Evolutionary conservation across 2,797 vertebrate genomes (phyloP).

Genomic region (Monodelphis domestica): DNA sequence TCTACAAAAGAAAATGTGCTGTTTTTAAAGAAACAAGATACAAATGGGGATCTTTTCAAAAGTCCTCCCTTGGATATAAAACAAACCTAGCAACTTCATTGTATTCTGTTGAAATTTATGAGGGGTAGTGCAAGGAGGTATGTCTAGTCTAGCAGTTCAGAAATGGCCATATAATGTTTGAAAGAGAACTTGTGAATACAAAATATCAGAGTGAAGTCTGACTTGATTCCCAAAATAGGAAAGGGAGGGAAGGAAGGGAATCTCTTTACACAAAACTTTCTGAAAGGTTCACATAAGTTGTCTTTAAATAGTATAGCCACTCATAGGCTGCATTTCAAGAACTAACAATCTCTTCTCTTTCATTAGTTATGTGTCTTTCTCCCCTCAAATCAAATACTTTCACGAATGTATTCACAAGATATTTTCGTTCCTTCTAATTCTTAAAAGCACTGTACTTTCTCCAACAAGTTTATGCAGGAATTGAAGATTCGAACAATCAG

Average conservation of each 20-base stretch:
- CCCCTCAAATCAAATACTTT: not conserved
- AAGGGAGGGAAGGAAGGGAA: not conserved
- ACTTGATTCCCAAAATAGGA: not conserved
- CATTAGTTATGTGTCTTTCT: constrained; percentile 45
- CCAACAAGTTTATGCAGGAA: constrained; percentile 41
- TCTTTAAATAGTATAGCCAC: constrained; percentile 43
- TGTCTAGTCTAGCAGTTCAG: constrained; percentile 1
- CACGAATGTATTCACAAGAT: not conserved
- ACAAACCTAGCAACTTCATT: constrained; percentile 15
- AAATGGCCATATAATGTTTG: not conserved
- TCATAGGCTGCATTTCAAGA: constrained; percentile 48
- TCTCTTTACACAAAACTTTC: constrained; percentile 76
- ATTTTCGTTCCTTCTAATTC: constrained; percentile 26
- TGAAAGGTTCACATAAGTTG: not conserved
- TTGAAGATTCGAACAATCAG: constrained; percentile 52
- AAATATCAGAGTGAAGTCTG: not conserved
- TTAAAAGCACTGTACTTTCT: constrained; percentile 53
- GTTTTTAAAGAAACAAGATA: constrained; percentile 32
- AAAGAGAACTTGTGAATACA: not conserved
- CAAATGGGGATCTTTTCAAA: constrained; percentile 36
- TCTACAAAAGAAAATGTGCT: constrained; percentile 19
- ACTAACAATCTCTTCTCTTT: constrained; percentile 41
- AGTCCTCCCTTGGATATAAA: constrained; percentile 37
- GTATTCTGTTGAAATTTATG: constrained; percentile 46
- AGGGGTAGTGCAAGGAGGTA: constrained; percentile 29